Percentiles rank a stretch among this genome's conserved stretches.
Evolutionary conservation across 2,113 vertebrate species (phyloP).

Genomic region (Leptocoma aspasia): DNA sequence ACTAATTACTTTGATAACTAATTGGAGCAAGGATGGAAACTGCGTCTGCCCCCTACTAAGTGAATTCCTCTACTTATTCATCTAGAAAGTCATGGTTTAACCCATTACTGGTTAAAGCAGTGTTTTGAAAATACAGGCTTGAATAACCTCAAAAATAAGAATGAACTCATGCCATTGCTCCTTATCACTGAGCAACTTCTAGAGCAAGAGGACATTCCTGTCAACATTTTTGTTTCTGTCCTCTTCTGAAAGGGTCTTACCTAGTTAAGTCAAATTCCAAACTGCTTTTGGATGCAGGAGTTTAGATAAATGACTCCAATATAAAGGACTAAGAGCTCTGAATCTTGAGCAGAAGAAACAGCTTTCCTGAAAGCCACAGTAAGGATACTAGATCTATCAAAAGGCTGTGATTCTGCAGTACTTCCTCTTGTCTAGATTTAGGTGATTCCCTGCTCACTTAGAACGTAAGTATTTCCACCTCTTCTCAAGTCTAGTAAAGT

Average conservation of each 20-base stretch:
- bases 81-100: background rate
- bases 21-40: background rate
- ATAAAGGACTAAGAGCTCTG: background rate
- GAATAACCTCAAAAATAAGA: background rate
- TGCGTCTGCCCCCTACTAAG: background rate
- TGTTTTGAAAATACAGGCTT: background rate
- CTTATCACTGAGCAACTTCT: background rate
- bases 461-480: background rate
- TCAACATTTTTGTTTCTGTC: background rate
- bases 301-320: background rate
- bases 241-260: background rate
- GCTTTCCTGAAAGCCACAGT: background rate
- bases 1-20: background rate
- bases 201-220: background rate
- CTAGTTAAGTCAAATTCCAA: background rate
- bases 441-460: background rate
- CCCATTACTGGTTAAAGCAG: background rate
- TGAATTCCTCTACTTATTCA: background rate
- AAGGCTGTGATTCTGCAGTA: background rate
- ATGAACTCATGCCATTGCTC: background rate
- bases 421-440: background rate
- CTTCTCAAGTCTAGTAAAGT: background rate
- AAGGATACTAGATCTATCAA: background rate
- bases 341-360: background rate
- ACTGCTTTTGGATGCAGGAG: background rate